Evolutionary conservation across 2,113 vertebrate species (phyloP), one percentile per base, ranked within the genome.

Genomic region (Theristicus caerulescens): DNA sequence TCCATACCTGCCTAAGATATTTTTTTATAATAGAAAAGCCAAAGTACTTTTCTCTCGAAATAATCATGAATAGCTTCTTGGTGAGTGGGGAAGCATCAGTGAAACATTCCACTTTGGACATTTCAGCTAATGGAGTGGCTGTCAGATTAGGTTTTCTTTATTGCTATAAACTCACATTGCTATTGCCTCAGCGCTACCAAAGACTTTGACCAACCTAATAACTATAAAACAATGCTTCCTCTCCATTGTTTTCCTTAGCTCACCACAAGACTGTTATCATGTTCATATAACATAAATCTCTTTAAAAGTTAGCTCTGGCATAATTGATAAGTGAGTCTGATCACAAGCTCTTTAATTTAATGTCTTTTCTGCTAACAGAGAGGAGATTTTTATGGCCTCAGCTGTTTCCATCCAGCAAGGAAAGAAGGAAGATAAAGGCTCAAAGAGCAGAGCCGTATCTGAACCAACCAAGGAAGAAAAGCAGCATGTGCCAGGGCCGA

Each of bases 41-140:
- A 7, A 58, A 47, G 18, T 12, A 29, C 26, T 74, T 81, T 73
- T 47, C 17, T 57, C 65, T 59, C 47, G 36, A 71, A 90, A 19
- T n/a, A 72, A 67, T 17, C 13, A n/a, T 0, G 0, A 62, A 44
- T 11, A 65, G 40, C 14, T 77, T 65, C 71, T 11, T 21, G 6
- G 9, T 26, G 38, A 90, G 42, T 4, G 3, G 17, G 25, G 55
- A 69, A 52, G 22, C 0, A 1, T 16, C 62, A 77, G 40, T 34
- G 40, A 49, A 72, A 52, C 0, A 0, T 59, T 74, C 18, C 15
- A 31, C 47, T 16, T 12, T 0, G 2, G 46, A 66, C 29, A n/a
- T 5, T 3, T 14, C 8, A 26, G 40, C 62, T 8, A 29, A 40
- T 36, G 26, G 16, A 91, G 36, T 0, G 18, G 47, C 57, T 82